phyloP scores from a whole-genome alignment of 2,113 vertebrate species.

The Lasiurus cinereus region DNA sequence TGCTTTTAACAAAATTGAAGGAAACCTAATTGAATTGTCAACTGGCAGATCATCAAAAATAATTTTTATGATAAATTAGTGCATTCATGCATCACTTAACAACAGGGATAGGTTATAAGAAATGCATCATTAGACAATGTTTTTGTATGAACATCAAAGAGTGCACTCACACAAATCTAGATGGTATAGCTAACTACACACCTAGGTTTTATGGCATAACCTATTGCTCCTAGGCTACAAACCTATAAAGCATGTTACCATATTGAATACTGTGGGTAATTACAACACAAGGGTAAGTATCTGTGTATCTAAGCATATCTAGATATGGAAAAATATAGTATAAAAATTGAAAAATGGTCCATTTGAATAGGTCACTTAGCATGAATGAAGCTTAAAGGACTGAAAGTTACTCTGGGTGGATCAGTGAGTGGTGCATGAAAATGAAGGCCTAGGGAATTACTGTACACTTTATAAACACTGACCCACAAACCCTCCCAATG shows the following conservation, averaged over 20 bases:
- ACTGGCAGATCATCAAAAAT: conserved; percentile 31
- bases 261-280: not conserved
- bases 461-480: too few relatives aligned
- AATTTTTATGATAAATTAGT: not conserved
- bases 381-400: not conserved
- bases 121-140: not conserved
- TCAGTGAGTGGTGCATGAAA: not conserved
- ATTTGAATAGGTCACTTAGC: not conserved
- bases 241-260: not conserved
- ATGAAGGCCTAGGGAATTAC: not conserved
- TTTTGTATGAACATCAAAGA: not conserved
- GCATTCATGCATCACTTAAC: not conserved
- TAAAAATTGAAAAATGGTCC: not conserved
- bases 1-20: conserved; percentile 56
- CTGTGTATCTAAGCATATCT: not conserved
- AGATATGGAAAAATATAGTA: not conserved
- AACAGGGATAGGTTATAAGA: not conserved
- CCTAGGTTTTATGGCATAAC: not conserved
- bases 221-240: not conserved
- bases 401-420: not conserved
- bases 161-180: not conserved
- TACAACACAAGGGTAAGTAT: not conserved
- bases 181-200: not conserved
- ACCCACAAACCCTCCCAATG: too few relatives aligned
- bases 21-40: conserved; percentile 18